Conservation (phyloP, 2,888 invertebrate species). For the Lycaena phlaeas region DNA sequence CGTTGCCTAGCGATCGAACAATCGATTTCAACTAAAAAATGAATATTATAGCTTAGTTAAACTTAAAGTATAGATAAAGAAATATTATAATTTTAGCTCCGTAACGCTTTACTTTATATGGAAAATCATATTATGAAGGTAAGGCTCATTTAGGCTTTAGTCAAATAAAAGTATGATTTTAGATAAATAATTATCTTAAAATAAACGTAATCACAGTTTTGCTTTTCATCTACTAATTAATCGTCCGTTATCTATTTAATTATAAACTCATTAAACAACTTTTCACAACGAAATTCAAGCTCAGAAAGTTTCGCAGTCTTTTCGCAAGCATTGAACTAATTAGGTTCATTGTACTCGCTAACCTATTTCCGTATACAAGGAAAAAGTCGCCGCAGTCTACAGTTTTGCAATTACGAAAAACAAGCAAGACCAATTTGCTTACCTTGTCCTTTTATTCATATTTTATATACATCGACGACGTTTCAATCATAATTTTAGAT, state of each 20-base stretch:
- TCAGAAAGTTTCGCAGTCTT: conserved; percentile 10
- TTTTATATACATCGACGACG: not conserved
- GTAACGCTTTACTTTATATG: too few relatives aligned
- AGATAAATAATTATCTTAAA: too few relatives aligned
- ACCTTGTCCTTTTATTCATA: not conserved
- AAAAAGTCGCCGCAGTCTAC: conserved; percentile 10
- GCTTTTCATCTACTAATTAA: not conserved
- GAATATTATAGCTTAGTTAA: too few relatives aligned
- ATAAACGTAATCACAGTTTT: too few relatives aligned
- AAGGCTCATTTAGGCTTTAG: too few relatives aligned
- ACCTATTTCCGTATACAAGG: conserved; percentile 11
- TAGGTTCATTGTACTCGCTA: conserved; percentile 11
- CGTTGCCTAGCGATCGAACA: too few relatives aligned
- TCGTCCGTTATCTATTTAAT: conserved; percentile 7
- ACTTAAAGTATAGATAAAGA: too few relatives aligned
- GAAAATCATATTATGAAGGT: too few relatives aligned
- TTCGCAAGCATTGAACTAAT: conserved; percentile 11
- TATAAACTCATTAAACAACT: conserved; percentile 8
- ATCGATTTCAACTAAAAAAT: too few relatives aligned
- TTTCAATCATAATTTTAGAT: too few relatives aligned
- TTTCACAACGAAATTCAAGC: conserved; percentile 9
- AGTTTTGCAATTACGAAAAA: conserved; percentile 12
- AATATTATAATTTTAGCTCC: too few relatives aligned
- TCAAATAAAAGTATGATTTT: too few relatives aligned
- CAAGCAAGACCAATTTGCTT: conserved; percentile 7